These are phyloP conservation scores for Martes flavigula DNA, from an alignment of 2,797 vertebrate genomes.

Conservation along the genomic window DNA sequence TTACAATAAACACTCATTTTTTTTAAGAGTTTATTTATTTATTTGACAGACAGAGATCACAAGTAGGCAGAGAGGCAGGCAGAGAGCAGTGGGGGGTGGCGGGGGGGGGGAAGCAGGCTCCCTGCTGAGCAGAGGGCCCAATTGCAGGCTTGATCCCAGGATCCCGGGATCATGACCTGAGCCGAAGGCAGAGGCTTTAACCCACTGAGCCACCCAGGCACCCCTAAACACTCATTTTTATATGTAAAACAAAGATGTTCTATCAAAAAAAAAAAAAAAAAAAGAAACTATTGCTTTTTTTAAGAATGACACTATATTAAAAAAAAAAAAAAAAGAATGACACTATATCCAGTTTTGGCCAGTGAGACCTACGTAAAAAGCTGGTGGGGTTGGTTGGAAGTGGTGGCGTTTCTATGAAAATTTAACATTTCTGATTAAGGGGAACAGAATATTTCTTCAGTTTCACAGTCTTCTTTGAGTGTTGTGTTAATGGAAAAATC, in stretches of 20 bases:
- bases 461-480: background rate
- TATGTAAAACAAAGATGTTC: background rate
- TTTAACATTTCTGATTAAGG: background rate
- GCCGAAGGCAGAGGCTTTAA: no score
- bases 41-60: no score
- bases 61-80: no score
- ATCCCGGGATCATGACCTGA: no score
- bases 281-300: background rate
- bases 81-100: no score
- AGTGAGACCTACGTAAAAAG: background rate
- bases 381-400: accelerated
- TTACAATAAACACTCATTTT: background rate
- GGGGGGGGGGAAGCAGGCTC: no score
- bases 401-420: background rate
- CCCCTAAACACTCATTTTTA: background rate
- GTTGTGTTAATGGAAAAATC: background rate
- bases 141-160: no score
- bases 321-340: background rate
- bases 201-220: no score
- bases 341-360: background rate
- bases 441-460: background rate
- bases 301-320: background rate
- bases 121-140: no score
- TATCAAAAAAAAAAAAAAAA: background rate
- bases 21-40: no score